These are phyloP conservation scores for Drosophila kurseongensis DNA, from an alignment of 1,140 invertebrate genomes.

Conservation along the genomic window DNA sequence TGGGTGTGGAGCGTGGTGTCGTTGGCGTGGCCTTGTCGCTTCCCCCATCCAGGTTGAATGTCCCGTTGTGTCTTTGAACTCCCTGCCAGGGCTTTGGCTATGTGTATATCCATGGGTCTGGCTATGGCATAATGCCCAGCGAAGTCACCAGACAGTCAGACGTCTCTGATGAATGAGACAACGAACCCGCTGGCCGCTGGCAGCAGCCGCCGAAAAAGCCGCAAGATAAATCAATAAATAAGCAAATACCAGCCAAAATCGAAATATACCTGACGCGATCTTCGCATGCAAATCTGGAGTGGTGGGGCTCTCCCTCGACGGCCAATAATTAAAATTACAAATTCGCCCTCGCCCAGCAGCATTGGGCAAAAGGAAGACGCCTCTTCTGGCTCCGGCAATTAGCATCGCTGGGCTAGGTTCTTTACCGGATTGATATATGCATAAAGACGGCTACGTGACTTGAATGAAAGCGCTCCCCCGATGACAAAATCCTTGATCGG, in stretches of 20 bases:
- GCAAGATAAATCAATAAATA: constrained; percentile 47
- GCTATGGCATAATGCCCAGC: constrained; percentile 74
- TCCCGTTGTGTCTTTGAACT: constrained; percentile 81
- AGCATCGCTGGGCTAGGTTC: constrained; percentile 56
- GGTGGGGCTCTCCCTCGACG: constrained; percentile 22
- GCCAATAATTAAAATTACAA: constrained; percentile 70
- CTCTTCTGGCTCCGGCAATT: constrained; percentile 62
- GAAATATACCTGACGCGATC: constrained; percentile 80
- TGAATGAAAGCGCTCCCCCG: constrained; percentile 65
- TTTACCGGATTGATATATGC: constrained; percentile 62
- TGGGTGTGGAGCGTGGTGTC: constrained; percentile 67
- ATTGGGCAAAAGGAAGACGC: constrained; percentile 45
- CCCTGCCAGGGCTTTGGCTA: constrained; percentile 33
- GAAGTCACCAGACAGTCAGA: constrained; percentile 75
- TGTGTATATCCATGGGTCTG: constrained; percentile 6
- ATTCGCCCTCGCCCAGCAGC: constrained; percentile 37
- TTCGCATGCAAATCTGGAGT: constrained; percentile 66
- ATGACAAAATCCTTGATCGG: constrained; percentile 74
- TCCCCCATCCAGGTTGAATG: constrained; percentile 69
- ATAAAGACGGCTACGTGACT: constrained; percentile 67
- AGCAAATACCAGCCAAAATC: constrained; percentile 57
- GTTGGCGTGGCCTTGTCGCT: constrained; percentile 73
- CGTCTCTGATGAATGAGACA: constrained; percentile 78
- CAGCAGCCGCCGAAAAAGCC: constrained; percentile 43
- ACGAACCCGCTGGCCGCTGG: constrained; percentile 62